These are phyloP conservation scores for Colletes collaris DNA, from an alignment of 2,888 invertebrate genomes.

Conservation along the genomic window DNA sequence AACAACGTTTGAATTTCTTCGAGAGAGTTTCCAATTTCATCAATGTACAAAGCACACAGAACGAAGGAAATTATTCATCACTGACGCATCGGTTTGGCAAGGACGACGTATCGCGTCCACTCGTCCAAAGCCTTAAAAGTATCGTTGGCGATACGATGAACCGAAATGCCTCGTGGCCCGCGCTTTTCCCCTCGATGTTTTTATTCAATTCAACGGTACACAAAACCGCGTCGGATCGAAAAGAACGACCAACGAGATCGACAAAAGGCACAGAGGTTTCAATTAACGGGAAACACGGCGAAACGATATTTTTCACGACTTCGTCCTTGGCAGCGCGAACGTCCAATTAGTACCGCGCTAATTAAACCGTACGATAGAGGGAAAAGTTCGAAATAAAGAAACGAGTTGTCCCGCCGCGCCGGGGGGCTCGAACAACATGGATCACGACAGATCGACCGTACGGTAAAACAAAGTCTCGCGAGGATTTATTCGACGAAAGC, in stretches of 20 bases:
- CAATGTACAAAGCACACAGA: neutral
- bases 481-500: too few relatives aligned
- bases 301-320: neutral
- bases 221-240: neutral
- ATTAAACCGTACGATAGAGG: conserved; percentile 5
- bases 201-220: neutral
- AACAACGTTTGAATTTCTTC: too few relatives aligned
- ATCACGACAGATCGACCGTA: too few relatives aligned
- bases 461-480: too few relatives aligned
- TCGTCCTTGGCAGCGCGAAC: neutral
- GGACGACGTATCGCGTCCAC: too few relatives aligned
- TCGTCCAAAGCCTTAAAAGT: too few relatives aligned
- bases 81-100: too few relatives aligned
- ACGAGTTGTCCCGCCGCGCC: neutral
- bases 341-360: conserved; percentile 25
- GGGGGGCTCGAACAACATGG: neutral
- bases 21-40: too few relatives aligned
- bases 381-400: neutral
- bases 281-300: conserved; percentile 19
- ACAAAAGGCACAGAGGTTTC: neutral
- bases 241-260: neutral
- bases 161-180: too few relatives aligned
- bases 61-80: neutral
- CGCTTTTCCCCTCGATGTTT: neutral
- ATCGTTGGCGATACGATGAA: neutral